phyloP scores from a whole-genome alignment of 2,113 vertebrate species.

The Aplodontia rufa region DNA sequence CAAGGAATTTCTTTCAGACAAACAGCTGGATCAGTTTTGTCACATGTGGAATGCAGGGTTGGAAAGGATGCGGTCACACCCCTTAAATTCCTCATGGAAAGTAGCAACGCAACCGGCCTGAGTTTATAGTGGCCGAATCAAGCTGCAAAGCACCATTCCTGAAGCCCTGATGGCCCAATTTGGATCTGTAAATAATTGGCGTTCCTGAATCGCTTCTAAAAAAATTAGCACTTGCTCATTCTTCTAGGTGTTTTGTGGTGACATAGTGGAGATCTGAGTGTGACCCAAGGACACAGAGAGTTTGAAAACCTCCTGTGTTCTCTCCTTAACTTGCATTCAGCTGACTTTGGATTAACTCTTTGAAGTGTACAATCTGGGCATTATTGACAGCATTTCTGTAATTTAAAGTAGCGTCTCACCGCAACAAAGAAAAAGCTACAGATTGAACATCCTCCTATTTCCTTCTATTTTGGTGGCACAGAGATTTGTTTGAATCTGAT shows the following conservation, averaged over 20 bases:
- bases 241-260: constrained; percentile 57
- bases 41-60: constrained; percentile 80
- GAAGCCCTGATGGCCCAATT: constrained; percentile 58
- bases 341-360: neutral
- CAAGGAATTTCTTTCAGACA: constrained; percentile 74
- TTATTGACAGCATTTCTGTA: neutral
- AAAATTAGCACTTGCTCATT: constrained; percentile 58
- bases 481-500: neutral
- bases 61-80: constrained; percentile 79
- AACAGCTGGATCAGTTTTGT: constrained; percentile 80
- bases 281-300: neutral
- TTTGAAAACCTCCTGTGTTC: constrained; percentile 23
- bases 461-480: neutral
- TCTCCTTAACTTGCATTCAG: neutral
- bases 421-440: neutral
- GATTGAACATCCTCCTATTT: neutral
- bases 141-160: constrained; percentile 47
- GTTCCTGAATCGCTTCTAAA: constrained; percentile 57
- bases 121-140: constrained; percentile 60
- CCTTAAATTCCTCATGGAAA: constrained; percentile 80
- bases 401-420: neutral
- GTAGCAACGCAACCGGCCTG: constrained; percentile 63
- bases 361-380: neutral
- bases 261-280: constrained; percentile 34
- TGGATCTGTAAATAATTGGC: constrained; percentile 64